Percentiles rank a stretch among this genome's conserved stretches.
phyloP scores from a whole-genome alignment of 2,888 invertebrate species.

The Euzophera pinguis region DNA sequence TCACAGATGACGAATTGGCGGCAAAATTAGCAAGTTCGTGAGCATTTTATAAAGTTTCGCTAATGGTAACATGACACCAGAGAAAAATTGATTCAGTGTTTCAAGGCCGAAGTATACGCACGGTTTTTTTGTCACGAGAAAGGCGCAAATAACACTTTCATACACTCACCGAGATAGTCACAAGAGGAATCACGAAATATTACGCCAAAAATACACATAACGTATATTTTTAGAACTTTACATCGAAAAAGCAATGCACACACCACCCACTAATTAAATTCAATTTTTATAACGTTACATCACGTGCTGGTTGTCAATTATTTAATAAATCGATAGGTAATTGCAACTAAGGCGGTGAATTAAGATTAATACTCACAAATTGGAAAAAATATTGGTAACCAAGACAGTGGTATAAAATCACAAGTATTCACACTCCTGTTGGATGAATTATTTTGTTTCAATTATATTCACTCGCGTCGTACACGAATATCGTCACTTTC shows the following conservation, averaged over 20 bases:
- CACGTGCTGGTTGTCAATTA: conserved; percentile 43
- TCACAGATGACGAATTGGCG: neutral
- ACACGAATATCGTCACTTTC: conserved; percentile 54
- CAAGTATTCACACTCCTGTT: conserved; percentile 29
- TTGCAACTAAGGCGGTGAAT: conserved; percentile 43
- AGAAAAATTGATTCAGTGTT: conserved; percentile 25
- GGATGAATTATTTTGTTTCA: conserved; percentile 29
- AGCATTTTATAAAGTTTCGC: neutral
- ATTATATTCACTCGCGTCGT: conserved; percentile 48
- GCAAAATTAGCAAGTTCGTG: neutral
- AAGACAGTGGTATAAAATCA: conserved; percentile 43
- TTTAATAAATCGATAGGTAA: conserved; percentile 49
- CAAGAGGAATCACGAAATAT: conserved; percentile 69
- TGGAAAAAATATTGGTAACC: conserved; percentile 53
- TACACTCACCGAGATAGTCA: conserved; percentile 57
- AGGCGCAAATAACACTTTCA: conserved; percentile 61
- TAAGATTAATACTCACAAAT: conserved; percentile 65
- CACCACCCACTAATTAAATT: conserved; percentile 43
- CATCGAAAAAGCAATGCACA: conserved; percentile 45
- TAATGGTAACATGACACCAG: conserved; percentile 34
- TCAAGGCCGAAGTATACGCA: conserved; percentile 48
- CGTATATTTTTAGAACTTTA: conserved; percentile 70
- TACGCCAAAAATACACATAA: conserved; percentile 64
- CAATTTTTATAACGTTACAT: conserved; percentile 33
- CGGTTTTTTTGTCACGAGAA: conserved; percentile 34